Evolutionary conservation across 1,140 invertebrate genomes (phyloP).

Genomic region (Centruroides sculpturatus): DNA sequence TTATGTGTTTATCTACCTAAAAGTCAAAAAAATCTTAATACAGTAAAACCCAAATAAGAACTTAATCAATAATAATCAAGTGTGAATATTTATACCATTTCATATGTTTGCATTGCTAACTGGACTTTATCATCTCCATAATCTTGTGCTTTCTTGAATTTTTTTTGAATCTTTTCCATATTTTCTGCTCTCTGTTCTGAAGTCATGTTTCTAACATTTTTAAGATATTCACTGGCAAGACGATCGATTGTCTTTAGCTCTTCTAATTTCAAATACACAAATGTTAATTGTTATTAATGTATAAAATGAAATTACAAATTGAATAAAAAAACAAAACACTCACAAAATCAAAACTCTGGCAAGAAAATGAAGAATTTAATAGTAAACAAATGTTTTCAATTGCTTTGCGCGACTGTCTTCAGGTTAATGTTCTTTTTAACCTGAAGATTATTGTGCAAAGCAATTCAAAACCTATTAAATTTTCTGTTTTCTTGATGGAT

Average conservation of each 20-base stretch:
- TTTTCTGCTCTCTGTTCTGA: slow-evolving; percentile 68
- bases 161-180: slow-evolving; percentile 63
- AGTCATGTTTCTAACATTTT: slow-evolving; percentile 42
- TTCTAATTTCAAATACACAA: slow-evolving; percentile 32
- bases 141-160: slow-evolving; percentile 82
- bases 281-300: not conserved
- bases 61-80: not conserved
- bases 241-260: slow-evolving; percentile 81
- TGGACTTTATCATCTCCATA: slow-evolving; percentile 95
- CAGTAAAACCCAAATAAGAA: not conserved
- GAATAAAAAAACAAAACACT: too few relatives aligned
- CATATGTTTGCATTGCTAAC: slow-evolving; percentile 93
- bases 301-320: not conserved
- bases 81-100: slow-evolving; percentile 44
- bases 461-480: too few relatives aligned
- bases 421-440: too few relatives aligned
- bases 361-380: too few relatives aligned
- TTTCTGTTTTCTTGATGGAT: too few relatives aligned
- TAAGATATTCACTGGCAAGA: slow-evolving; percentile 67
- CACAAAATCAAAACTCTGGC: too few relatives aligned
- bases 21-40: slow-evolving; percentile 11
- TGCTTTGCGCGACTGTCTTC: too few relatives aligned
- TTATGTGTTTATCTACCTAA: slow-evolving; percentile 88
- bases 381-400: too few relatives aligned
- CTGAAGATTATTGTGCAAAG: too few relatives aligned